Evolutionary conservation across 2,797 vertebrate species (phyloP).

Genomic region (Streptopelia turtur): DNA sequence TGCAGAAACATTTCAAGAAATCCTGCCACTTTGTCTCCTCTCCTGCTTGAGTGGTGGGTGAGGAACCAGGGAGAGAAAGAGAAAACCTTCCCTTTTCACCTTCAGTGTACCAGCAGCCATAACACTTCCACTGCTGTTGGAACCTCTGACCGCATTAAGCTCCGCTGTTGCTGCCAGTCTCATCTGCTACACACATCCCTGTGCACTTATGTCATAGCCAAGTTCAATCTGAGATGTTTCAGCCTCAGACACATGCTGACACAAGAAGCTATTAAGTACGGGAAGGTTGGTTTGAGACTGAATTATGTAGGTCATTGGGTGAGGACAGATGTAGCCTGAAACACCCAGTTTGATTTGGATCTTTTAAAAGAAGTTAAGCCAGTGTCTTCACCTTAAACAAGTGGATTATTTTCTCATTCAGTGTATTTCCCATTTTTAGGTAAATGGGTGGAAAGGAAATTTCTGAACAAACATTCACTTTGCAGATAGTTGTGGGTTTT

Average conservation of each 20-base stretch:
- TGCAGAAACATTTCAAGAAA: not conserved
- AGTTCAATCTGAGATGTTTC: not conserved
- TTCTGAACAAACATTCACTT: not conserved
- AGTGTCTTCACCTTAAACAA: not conserved
- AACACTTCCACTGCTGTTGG: not conserved
- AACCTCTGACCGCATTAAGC: not conserved
- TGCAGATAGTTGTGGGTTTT: not conserved
- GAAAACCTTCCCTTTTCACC: not conserved
- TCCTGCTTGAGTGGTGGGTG: not conserved
- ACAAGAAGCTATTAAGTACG: not conserved
- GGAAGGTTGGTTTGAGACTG: not conserved
- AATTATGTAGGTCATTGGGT: not conserved
- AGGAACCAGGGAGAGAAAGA: not conserved
- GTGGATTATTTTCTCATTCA: not conserved
- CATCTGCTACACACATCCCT: not conserved
- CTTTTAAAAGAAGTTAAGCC: not conserved
- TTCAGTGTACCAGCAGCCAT: not conserved
- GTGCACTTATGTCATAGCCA: not conserved
- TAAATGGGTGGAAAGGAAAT: not conserved
- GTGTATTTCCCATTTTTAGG: not conserved
- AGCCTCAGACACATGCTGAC: not conserved
- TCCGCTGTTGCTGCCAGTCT: not conserved
- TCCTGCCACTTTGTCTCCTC: not conserved
- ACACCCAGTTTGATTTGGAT: not conserved
- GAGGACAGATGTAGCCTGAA: not conserved